These are phyloP conservation scores for Beaufortia kweichowensis DNA, from an alignment of 2,113 vertebrate species.

Conservation along the genomic window DNA sequence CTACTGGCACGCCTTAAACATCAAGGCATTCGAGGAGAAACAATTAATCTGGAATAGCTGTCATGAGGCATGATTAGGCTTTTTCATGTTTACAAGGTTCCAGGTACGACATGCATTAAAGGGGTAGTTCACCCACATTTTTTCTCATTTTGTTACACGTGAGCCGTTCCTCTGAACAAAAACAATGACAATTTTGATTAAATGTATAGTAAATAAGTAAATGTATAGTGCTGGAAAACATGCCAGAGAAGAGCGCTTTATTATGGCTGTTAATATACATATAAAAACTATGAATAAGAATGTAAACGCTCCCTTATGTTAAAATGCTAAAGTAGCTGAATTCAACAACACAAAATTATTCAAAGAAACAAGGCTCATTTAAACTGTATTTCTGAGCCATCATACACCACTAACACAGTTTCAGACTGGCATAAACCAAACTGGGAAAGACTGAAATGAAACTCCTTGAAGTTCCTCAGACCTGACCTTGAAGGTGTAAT, in stretches of 20 bases:
- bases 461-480: conserved; percentile 44
- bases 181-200: too few species aligned
- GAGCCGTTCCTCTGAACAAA: too few species aligned
- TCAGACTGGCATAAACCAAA: background rate
- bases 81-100: conserved; percentile 57
- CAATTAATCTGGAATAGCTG: conserved; percentile 59
- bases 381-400: background rate
- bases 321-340: background rate
- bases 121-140: conserved; percentile 21
- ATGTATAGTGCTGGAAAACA: background rate
- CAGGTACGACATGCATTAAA: conserved; percentile 20
- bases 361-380: background rate
- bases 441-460: conserved; percentile 29
- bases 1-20: conserved; percentile 47
- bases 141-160: too few species aligned
- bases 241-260: background rate
- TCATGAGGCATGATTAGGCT: conserved; percentile 61
- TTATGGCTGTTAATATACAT: background rate
- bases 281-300: too few species aligned
- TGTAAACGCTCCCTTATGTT: background rate
- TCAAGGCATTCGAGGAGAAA: conserved; percentile 61
- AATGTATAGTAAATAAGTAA: too few species aligned
- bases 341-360: background rate
- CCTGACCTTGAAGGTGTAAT: conserved; percentile 48
- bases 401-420: background rate